phyloP scores from a whole-genome alignment of 2,113 vertebrate genomes.

The Notothenia rossii region DNA sequence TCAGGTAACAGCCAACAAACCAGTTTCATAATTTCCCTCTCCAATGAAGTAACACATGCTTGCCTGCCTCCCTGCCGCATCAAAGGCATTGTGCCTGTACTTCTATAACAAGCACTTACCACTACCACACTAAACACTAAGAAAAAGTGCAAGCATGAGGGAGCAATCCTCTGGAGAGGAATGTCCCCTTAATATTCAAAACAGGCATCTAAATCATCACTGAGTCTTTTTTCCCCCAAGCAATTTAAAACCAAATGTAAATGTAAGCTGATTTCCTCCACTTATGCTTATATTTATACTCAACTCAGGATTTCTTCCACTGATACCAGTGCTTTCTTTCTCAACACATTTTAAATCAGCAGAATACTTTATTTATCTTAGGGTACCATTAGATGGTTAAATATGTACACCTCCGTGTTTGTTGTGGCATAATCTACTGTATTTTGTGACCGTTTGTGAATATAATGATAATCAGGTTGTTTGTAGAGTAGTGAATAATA shows the following conservation, averaged over 20 bases:
- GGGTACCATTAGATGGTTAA: no score
- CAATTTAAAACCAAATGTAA: neutral
- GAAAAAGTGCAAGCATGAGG: neutral
- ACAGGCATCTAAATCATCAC: neutral
- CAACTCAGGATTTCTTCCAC: no score
- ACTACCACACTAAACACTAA: conserved; percentile 14
- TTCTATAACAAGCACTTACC: neutral
- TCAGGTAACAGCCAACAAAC: rapidly evolving
- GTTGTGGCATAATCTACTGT: no score
- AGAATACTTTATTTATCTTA: no score
- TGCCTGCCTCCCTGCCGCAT: neutral
- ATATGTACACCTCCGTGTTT: neutral
- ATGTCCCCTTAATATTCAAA: neutral
- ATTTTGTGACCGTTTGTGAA: no score
- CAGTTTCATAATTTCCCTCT: neutral
- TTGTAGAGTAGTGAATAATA: no score
- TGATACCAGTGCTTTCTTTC: no score
- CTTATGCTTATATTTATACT: no score
- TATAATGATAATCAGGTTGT: no score
- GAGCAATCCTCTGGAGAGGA: neutral
- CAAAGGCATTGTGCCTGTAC: conserved; percentile 3
- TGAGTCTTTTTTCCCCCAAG: no score
- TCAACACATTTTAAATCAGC: neutral
- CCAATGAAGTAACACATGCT: no score
- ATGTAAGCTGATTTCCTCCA: no score